Conservation (phyloP, 1,140 invertebrate species). For the Leptinotarsa texana region DNA sequence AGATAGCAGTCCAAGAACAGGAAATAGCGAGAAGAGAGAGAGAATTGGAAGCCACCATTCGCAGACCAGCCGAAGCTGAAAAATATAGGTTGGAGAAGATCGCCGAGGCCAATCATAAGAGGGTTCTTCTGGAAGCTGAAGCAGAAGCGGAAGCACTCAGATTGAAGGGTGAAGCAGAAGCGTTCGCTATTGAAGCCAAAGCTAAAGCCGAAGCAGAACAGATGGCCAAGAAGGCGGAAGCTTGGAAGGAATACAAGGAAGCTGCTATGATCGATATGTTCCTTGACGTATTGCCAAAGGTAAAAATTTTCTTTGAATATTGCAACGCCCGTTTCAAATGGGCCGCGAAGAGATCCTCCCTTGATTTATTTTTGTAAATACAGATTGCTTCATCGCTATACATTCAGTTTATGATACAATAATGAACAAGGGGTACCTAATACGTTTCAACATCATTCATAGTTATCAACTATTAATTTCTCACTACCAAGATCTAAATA, state of each 20-base stretch:
- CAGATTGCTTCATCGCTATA: too few species aligned
- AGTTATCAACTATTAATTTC: too few species aligned
- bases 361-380: too few species aligned
- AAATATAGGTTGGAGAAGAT: slow-evolving; percentile 91
- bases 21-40: slow-evolving; percentile 83
- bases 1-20: slow-evolving; percentile 89
- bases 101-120: slow-evolving; percentile 86
- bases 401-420: too few species aligned
- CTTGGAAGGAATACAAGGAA: slow-evolving; percentile 93
- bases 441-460: too few species aligned
- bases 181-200: slow-evolving; percentile 90
- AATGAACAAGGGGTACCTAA: too few species aligned
- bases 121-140: slow-evolving; percentile 86
- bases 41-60: slow-evolving; percentile 88
- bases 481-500: too few species aligned
- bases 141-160: slow-evolving; percentile 90
- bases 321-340: too few species aligned
- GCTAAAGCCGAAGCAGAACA: slow-evolving; percentile 95
- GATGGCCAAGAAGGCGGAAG: slow-evolving; percentile 95
- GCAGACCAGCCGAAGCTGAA: slow-evolving; percentile 92
- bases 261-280: slow-evolving; percentile 98
- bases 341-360: too few species aligned
- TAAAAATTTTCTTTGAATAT: slow-evolving; percentile 52
- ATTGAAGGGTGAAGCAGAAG: slow-evolving; percentile 83
- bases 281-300: slow-evolving; percentile 93